Base-by-base conservation (phyloP, 2,888 invertebrate genomes). In the Minunthozetes semirufus region DNA sequence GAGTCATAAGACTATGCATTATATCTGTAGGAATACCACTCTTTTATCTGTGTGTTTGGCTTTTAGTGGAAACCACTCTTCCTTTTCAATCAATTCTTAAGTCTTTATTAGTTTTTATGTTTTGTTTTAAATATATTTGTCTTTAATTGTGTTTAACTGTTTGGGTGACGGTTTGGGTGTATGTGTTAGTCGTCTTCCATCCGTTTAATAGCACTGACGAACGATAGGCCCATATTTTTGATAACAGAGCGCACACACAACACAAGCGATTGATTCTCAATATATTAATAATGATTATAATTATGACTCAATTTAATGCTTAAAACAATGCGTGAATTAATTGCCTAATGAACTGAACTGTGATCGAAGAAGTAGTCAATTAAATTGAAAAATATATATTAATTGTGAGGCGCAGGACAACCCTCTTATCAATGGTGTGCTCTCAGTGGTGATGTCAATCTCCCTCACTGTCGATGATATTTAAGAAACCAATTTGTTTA, bases 261-360 rank as follows among this genome's bases (percentile, higher is more conserved):
- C n/a, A 25, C 46, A 48, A 63, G n/a, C 48, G n/a, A 25, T n/a
- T 27, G 46, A 70, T 70, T 66, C 63, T 66, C 63, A 66, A 42
- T 42, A 66, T 29, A 59, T 59, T 27, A 42, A 59, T 29, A 50
- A n/a, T 50, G 5, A 50, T n/a, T 29, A 33, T 27, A 66, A 66
- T 66, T 66, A 66, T 66, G 19, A 50, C 59, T 59, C 66, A 66
- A 66, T 66, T 66, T 17, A 42, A 66, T 42, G 22, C 2, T 66
- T 42, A 15, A 42, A 42, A 66, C 66, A 29, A 19, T 59, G 59
- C 59, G 59, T 63, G 63, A 63, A 29, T 27, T 33, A 29, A 70
- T 70, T 46, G 70, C 70, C 70, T 70, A 70, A 61, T 59, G 70
- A 70, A 70, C 70, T 70, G 70, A 70, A 48, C 70, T 70, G 70